A percentile compares a stretch with the other conserved stretches of the same genome.
These are phyloP conservation scores for Rhabdomys dilectus DNA, from an alignment of 2,113 vertebrate species.

Conservation along the genomic window DNA sequence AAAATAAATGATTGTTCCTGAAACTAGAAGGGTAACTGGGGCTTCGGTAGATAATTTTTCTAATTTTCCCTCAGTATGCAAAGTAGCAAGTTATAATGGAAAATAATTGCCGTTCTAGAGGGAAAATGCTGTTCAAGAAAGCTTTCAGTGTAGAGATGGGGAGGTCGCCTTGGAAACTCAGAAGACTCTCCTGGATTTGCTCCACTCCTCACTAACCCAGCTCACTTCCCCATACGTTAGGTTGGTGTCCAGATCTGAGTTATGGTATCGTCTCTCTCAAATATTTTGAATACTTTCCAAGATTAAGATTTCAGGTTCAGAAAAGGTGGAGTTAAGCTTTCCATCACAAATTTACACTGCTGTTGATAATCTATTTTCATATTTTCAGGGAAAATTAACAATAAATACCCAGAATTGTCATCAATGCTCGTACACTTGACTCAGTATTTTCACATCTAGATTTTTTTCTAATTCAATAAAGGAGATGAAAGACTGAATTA, in stretches of 20 bases:
- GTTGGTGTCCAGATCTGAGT: background rate
- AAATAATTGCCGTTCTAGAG: conserved; percentile 17
- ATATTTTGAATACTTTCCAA: conserved; percentile 5
- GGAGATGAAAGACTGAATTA: conserved; percentile 15
- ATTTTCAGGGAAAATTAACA: conserved; percentile 21
- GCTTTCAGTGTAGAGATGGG: background rate
- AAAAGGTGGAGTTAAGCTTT: background rate
- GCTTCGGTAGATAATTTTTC: conserved; percentile 16
- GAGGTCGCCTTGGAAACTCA: background rate
- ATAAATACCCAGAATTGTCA: conserved; percentile 15
- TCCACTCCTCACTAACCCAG: background rate
- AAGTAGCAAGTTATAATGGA: background rate
- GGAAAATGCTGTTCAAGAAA: conserved; percentile 35
- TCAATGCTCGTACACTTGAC: background rate
- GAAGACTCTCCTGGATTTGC: background rate
- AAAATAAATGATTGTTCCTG: conserved; percentile 6
- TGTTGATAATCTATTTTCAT: background rate
- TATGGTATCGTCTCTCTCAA: background rate
- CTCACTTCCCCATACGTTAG: background rate
- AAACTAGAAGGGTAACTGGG: conserved; percentile 41
- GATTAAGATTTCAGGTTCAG: conserved; percentile 30
- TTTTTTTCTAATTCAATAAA: conserved; percentile 35
- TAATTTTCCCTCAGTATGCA: conserved; percentile 44
- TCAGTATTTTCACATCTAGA: conserved; percentile 37
- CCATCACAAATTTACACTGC: background rate